A percentile compares a stretch with the other conserved stretches of the same genome.
phyloP scores from a whole-genome alignment of 2,113 vertebrate genomes.

The Tupaia tana region DNA sequence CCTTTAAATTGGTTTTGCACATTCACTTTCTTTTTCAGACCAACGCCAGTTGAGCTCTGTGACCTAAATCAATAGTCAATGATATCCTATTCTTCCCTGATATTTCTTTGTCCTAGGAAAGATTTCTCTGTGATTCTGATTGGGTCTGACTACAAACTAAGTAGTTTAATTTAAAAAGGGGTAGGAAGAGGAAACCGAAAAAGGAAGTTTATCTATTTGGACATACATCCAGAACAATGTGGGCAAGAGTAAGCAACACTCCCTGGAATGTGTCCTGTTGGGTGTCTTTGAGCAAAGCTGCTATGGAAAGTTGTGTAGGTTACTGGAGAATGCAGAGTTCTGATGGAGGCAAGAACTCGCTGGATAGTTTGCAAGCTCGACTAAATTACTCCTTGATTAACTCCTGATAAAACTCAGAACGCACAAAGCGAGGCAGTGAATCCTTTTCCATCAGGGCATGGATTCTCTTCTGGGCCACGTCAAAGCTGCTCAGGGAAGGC shows the following conservation, averaged over 20 bases:
- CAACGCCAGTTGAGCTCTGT: background rate
- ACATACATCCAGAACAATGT: slow-evolving; percentile 26
- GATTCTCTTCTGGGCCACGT: slow-evolving; percentile 95
- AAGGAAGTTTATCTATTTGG: background rate
- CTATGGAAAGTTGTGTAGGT: slow-evolving; percentile 39
- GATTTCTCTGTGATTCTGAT: background rate
- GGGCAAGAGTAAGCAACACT: slow-evolving; percentile 26
- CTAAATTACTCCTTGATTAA: slow-evolving; percentile 88
- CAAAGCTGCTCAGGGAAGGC: slow-evolving; percentile 91
- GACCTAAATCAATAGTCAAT: background rate
- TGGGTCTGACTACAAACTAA: background rate
- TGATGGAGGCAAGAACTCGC: background rate
- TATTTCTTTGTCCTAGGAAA: background rate
- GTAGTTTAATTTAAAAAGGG: background rate
- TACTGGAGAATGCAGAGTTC: background rate
- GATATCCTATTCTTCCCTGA: background rate
- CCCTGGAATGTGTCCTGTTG: slow-evolving; percentile 36
- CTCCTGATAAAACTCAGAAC: slow-evolving; percentile 93
- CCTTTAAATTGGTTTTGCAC: background rate
- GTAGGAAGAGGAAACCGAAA: background rate
- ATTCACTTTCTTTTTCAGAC: background rate
- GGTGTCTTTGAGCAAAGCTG: slow-evolving; percentile 55
- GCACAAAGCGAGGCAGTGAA: slow-evolving; percentile 95
- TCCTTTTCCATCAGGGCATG: slow-evolving; percentile 98
- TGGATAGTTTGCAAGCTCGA: slow-evolving; percentile 66